Percentiles rank a stretch among this genome's conserved stretches.
Evolutionary conservation across 2,797 vertebrate species (phyloP).

Genomic region (Cichlasoma orientale): DNA sequence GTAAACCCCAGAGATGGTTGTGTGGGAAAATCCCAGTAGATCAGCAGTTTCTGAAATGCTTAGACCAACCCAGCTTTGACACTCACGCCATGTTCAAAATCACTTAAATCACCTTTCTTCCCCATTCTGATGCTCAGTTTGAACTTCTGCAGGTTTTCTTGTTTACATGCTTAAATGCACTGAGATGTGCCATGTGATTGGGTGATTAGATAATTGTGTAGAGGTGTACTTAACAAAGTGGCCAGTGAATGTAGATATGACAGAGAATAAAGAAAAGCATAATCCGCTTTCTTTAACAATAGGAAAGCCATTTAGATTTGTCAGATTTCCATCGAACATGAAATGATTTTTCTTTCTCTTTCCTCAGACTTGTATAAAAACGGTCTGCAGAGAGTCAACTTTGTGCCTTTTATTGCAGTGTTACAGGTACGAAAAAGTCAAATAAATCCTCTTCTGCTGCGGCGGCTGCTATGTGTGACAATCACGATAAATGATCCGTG

Average conservation of each 20-base stretch:
- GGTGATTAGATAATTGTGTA: too few relatives aligned
- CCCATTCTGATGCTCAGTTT: background rate
- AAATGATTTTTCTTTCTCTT: background rate
- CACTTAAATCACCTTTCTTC: background rate
- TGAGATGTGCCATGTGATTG: background rate
- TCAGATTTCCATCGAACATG: background rate
- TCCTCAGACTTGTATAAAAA: slow-evolving; percentile 96
- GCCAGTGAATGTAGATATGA: background rate
- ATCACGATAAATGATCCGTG: background rate
- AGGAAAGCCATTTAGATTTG: background rate
- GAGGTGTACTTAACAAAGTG: too few relatives aligned
- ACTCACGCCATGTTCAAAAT: background rate
- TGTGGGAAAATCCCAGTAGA: background rate
- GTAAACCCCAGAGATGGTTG: background rate
- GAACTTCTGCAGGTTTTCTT: background rate
- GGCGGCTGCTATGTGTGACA: fast-evolving
- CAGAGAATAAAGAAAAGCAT: background rate
- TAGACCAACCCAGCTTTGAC: background rate
- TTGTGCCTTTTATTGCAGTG: slow-evolving; percentile 96
- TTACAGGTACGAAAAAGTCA: slow-evolving; percentile 85
- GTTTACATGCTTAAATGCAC: background rate
- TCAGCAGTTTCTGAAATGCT: background rate
- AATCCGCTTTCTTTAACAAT: background rate
- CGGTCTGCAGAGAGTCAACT: slow-evolving; percentile 97
- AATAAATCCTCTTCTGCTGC: fast-evolving